Percentiles rank a stretch among this genome's conserved stretches.
Conservation (phyloP, 2,113 vertebrate genomes). For the Cheirogaleus medius region DNA sequence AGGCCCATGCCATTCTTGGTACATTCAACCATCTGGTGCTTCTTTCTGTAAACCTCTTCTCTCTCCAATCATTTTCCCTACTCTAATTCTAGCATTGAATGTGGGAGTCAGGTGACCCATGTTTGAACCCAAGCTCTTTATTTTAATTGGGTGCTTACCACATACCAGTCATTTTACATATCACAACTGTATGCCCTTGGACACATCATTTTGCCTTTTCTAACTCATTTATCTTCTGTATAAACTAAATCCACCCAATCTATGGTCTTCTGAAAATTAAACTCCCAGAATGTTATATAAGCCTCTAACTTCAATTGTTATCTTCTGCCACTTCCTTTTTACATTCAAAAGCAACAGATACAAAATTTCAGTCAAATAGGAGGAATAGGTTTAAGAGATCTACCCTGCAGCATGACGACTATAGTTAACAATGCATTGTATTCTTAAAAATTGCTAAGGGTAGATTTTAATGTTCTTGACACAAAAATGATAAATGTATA, state of each 20-base stretch:
- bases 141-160: not conserved
- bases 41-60: not conserved
- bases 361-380: not conserved
- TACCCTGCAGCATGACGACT: not conserved
- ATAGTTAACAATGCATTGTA: not conserved
- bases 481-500: not conserved
- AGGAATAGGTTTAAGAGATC: not conserved
- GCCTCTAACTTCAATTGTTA: not conserved
- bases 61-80: not conserved
- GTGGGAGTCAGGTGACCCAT: not conserved
- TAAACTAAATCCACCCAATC: not conserved
- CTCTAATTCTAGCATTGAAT: not conserved
- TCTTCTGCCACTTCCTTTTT: not conserved
- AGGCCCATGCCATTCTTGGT: no score
- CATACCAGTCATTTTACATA: not conserved
- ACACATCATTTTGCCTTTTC: not conserved
- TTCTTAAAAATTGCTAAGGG: not conserved
- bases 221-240: not conserved
- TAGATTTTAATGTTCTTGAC: not conserved
- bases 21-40: not conserved
- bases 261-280: not conserved
- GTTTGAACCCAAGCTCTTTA: not conserved
- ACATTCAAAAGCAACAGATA: not conserved
- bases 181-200: no score
- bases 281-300: not conserved